Evolutionary conservation across 2,797 vertebrate species (phyloP), one percentile per base, ranked within the genome.

Genomic region (Spatula clypeata): DNA sequence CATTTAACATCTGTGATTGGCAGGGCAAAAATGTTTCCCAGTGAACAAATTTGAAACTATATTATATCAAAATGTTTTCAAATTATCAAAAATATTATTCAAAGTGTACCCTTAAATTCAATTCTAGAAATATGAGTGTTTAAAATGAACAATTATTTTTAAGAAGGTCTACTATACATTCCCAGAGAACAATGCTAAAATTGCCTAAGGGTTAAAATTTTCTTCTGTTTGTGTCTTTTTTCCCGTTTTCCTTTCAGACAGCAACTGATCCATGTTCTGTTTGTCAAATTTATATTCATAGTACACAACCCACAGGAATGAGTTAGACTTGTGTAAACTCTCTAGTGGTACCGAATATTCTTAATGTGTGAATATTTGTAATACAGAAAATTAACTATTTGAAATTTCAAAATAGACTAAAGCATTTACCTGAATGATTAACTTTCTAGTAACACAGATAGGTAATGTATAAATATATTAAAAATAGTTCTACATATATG

Each of bases 251-350:
- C 34, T 88, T 80, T 76, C 77, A 70, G 36, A 84, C 21, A 74
- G 69, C 79, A 84, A 81, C 18, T 70, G 75, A 88, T 57, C 60
- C 15, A 29, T 77, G 70, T 88, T 32, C 5, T 79, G 58, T 70
- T 94, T 90, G 51, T 87, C 85, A 91, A 97, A 97, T 85, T 92
- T 76, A 91, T 96, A 93, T 75, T 96, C 88, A 71, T 17, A 84
- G 69, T 86, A 94, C 89, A 60, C 32, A 79, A 47, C 47, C 93
- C 64, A 82, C 55, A 82, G 79, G 61, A 97, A 82, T 88, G 75
- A 94, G 73, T 97, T 94, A 91, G 69, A 89, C 47, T 40, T 90
- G 24, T 61, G 38, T 89, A 86, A 86, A 54, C 5, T 97, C 75
- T 91, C 42, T 79, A 73, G 77, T 94, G 44, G 26, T 82, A 40